Evolutionary conservation across 1,140 invertebrate genomes (phyloP), one percentile per base, ranked within the genome.

Genomic region (Phymorhynchus buccinoides): DNA sequence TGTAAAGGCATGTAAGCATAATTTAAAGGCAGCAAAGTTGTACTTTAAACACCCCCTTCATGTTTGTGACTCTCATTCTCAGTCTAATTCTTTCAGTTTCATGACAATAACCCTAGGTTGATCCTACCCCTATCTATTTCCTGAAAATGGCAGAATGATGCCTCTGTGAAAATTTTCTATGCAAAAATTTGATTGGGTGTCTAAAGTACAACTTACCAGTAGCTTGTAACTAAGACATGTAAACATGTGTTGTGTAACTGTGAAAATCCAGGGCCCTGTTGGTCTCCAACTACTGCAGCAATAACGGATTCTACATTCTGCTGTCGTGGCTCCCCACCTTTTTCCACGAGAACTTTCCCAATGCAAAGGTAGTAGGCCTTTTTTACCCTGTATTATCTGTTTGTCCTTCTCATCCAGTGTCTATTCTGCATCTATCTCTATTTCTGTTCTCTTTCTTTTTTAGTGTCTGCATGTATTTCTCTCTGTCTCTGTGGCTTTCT

Each of bases 281-380:
- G 3, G 80, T 83, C 88, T 95, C 95, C 79, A 96, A 96, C 92
- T 96, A 96, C 87, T 96, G 95, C 91, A 95, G 96, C 93, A 96
- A 95, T 90, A 96, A 96, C 93, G 95, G 95, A 87, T 96, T 96
- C 91, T 96, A 96, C 90, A 95, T 96, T 84, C 92, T 96, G 83
- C 93, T 96, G 37, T 96, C 96, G 14, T 96, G 96, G 87, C 83
- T 96, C 90, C 96, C 96, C 75, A 96, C 95, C 52, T 96, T 96
- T 92, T 96, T 96, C 89, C 95, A 96, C 91, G 96, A 96, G 89
- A 96, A 94, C 88, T 92, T 91, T 81, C 91, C 91, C 68, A 87
- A 90, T 86, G 91, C 91, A 22, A 91, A 90, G 90, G 91, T 92
- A 89, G 12, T n/a, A n/a, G n/a, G n/a, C 37, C 12, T 12, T 1